Evolutionary conservation across 2,888 invertebrate genomes (phyloP).

Genomic region (Dioctria rufipes): DNA sequence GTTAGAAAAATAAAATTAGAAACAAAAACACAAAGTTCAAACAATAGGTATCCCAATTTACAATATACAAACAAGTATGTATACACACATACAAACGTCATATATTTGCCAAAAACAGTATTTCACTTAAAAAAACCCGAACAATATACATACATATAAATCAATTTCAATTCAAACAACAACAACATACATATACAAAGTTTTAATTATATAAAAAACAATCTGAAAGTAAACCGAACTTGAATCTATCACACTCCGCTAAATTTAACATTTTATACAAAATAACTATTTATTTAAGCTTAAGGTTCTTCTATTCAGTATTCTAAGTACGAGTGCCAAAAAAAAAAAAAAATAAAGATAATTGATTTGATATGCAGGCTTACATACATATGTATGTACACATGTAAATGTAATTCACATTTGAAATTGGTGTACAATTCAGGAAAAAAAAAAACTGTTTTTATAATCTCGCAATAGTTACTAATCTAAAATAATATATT

Average conservation of each 20-base stretch:
- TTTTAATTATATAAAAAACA: too few relatives aligned
- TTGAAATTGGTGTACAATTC: conserved; percentile 26
- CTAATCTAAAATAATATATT: background rate
- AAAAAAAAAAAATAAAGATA: background rate
- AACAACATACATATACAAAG: background rate
- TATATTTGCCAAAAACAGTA: conserved; percentile 26
- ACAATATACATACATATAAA: too few relatives aligned
- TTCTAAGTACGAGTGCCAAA: conserved; percentile 43
- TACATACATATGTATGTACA: background rate
- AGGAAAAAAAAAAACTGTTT: conserved; percentile 7
- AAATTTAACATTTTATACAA: conserved; percentile 32
- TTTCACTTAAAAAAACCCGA: background rate
- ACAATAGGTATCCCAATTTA: background rate
- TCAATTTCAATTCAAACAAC: conserved; percentile 29
- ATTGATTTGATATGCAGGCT: conserved; percentile 2
- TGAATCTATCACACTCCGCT: conserved; percentile 32
- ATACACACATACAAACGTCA: background rate
- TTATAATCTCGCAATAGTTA: conserved; percentile 27
- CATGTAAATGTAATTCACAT: background rate
- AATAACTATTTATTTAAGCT: conserved; percentile 41
- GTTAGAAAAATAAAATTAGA: background rate
- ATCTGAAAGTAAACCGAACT: background rate
- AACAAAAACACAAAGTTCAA: background rate
- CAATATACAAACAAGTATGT: background rate
- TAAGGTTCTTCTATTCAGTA: conserved; percentile 40